Conservation (phyloP, 2,797 vertebrate genomes). For the Antrozous pallidus region DNA sequence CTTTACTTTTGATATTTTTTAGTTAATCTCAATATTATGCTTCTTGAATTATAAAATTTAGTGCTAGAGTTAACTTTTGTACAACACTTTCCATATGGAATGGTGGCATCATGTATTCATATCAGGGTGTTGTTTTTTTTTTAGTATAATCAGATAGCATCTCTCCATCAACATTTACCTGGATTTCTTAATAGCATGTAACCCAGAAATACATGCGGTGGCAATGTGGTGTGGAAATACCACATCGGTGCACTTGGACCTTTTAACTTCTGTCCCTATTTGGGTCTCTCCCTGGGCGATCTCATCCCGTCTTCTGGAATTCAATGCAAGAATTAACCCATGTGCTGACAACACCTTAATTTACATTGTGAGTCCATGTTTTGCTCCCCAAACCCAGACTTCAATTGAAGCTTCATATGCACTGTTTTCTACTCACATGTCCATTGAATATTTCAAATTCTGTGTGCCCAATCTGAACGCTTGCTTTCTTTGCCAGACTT, state of each 20-base stretch:
- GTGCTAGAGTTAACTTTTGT: not conserved
- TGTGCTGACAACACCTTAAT: not conserved
- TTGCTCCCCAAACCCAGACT: not conserved
- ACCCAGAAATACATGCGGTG: not conserved
- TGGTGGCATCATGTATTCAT: not conserved
- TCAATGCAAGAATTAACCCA: not conserved
- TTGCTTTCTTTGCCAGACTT: not conserved
- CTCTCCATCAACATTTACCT: not conserved
- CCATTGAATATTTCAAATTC: not conserved
- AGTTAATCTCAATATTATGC: not conserved
- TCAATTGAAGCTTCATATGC: not conserved
- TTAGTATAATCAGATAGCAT: not conserved
- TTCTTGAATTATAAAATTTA: not conserved
- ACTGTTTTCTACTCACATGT: not conserved
- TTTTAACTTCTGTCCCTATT: not conserved
- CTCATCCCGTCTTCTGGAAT: not conserved
- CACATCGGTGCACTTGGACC: not conserved
- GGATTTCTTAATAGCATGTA: not conserved
- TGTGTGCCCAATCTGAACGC: accelerated
- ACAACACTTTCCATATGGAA: not conserved
- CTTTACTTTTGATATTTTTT: not conserved
- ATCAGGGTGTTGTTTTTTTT: not conserved
- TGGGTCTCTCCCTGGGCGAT: not conserved
- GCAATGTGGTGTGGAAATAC: not conserved
- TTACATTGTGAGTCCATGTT: not conserved